Base-by-base conservation (phyloP, 2,797 vertebrate genomes). In the Sus cebifrons region DNA sequence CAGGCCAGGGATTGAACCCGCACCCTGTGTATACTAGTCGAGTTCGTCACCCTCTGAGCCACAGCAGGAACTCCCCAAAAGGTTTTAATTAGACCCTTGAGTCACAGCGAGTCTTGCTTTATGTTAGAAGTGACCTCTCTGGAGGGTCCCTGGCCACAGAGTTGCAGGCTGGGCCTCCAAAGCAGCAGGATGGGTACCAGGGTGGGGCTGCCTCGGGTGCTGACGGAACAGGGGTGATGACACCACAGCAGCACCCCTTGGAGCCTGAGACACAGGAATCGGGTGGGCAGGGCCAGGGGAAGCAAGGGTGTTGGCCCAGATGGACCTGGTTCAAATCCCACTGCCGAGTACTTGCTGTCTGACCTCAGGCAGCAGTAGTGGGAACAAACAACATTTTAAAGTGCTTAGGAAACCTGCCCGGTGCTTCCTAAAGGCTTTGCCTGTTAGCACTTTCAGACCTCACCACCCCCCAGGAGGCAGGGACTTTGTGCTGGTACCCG, bases 371-470 rank as follows among this genome's bases (percentile, higher is more conserved):
- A n/a, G 21, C 5, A 56, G 27, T 20, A 25, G 14, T 1, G 3
- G 8, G 13, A 17, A 7, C 56, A 52, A 18, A 14, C 18, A 27
- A 27, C 25, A 0, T 56, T 29, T 40, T 14, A 14, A 15, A 32
- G 32, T 15, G 5, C 77, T 40, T 8, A 4, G 1, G 2, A 36
- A 23, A 52, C 17, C 3, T 1, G 0, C 49, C 40, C 18, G 5
- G 1, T 29, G 0, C 32, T 0, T 49, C 11, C 14, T 54, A 44
- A 40, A 64, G 0, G 2, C 71, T 36, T 21, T 2, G 6, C 52
- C 6, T 1, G 0, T 32, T 52, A 32, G 44, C 20, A 3, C 6
- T 0, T 7, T 29, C 29, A 17, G 0, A 11, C 40, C 84, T 56
- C 32, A 7, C 8, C 0, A 21, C 58, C 10, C 1, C 73, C 84